Evolutionary conservation across 37 sponge, comb jelly and placozoan genomes (phyloP).

Genomic region (Axinella damicornis): DNA sequence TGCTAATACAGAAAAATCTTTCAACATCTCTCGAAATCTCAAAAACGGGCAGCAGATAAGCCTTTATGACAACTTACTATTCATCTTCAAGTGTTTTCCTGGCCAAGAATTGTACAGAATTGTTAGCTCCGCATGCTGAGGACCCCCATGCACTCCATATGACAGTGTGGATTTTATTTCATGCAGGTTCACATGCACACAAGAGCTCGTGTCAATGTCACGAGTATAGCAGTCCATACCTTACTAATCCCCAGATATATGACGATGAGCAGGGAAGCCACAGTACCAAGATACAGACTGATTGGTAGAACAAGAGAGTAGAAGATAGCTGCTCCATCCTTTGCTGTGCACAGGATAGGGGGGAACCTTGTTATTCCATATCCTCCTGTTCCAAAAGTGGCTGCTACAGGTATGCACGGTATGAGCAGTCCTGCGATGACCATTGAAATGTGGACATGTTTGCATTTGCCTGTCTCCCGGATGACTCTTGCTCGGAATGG

Average conservation of each 20-base stretch:
- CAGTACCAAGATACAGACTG: background rate
- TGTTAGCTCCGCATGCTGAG: too few relatives aligned
- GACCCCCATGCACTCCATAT: too few relatives aligned
- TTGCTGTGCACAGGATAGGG: background rate
- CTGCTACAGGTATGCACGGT: background rate
- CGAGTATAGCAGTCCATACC: too few relatives aligned
- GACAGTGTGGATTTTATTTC: too few relatives aligned
- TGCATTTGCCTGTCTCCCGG: background rate
- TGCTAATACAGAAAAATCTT: too few relatives aligned
- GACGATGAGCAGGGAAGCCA: background rate
- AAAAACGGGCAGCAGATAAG: too few relatives aligned
- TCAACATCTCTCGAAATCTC: too few relatives aligned
- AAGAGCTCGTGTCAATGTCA: too few relatives aligned
- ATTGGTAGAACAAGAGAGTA: conserved; percentile 13
- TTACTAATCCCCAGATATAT: background rate
- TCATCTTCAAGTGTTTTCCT: too few relatives aligned
- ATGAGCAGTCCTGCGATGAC: background rate
- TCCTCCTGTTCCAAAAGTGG: background rate
- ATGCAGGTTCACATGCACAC: too few relatives aligned
- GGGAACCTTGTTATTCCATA: background rate
- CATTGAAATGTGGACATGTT: background rate
- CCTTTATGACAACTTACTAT: too few relatives aligned
- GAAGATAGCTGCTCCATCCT: background rate
- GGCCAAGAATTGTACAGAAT: too few relatives aligned
- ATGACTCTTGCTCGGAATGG: background rate